Evolutionary conservation across 2,888 invertebrate genomes (phyloP), one percentile per base, ranked within the genome.

Genomic region (Andrena fulva): DNA sequence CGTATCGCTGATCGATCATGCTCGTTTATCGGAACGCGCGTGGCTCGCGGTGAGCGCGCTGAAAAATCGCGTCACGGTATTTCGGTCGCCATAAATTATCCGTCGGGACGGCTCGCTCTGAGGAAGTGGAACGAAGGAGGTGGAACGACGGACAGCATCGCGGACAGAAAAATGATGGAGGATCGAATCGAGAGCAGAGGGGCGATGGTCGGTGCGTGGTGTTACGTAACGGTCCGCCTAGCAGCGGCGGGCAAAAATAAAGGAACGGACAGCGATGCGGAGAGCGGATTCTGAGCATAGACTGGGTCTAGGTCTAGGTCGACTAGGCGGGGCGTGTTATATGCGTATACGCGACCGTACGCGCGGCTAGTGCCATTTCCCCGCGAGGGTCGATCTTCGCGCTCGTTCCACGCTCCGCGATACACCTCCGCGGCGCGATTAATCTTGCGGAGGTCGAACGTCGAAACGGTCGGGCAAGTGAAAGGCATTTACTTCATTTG

Each of bases 281-380:
- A 86, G 85, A 86, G 85, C 80, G 81, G 87, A 85, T 83, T 88
- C 89, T 86, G 84, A 86, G 89, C 84, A 88, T 90, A 91, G 91
- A 90, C 90, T 87, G 89, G 90, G 92, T 93, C 92, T 93, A 92
- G 93, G 92, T 92, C 92, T 92, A 91, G 92, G 92, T 92, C 92
- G 91, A 87, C 88, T 87, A 82, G 87, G 82, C 79, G 85, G 85
- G 74, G 76, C 80, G 77, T 68, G 54, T 76, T 85, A 74, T 75
- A 81, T 77, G 76, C 80, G 68, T 54, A 16, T 42, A 20, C 80
- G 68, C 71, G 73, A 75, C 76, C 73, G 68, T 75, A 66, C 74
- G 50, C 69, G 63, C 74, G 67, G 72, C 56, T 74, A 71, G 75
- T 71, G 4, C 20, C 64, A 27, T 77, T 82, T 87, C 73, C 75